Conservation (phyloP, 2,113 vertebrate species). For the Nannobrachium achirus region DNA sequence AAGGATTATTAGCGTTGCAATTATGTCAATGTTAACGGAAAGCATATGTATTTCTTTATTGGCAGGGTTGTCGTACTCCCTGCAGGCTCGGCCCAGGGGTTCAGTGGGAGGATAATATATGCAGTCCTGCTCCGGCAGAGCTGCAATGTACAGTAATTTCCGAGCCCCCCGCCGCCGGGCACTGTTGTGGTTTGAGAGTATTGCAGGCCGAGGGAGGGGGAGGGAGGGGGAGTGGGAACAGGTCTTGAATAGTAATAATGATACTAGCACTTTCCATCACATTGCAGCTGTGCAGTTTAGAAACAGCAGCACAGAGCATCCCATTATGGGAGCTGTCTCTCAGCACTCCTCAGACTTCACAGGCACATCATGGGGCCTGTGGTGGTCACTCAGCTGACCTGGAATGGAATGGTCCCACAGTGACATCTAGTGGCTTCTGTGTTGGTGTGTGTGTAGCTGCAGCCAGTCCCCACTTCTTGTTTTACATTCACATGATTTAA, state of each 20-base stretch:
- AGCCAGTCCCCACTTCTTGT: too few species aligned
- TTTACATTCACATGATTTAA: too few species aligned
- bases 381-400: not conserved
- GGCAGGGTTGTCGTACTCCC: slow-evolving; percentile 46
- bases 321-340: slow-evolving; percentile 31
- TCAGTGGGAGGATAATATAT: slow-evolving; percentile 66
- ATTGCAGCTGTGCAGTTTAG: slow-evolving; percentile 46
- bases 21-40: slow-evolving; percentile 27
- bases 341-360: slow-evolving; percentile 10
- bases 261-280: slow-evolving; percentile 41
- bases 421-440: slow-evolving; percentile 77
- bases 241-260: slow-evolving; percentile 65
- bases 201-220: slow-evolving; percentile 44
- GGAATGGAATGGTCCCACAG: slow-evolving; percentile 65
- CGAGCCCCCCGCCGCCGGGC: slow-evolving; percentile 40
- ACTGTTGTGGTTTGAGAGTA: slow-evolving; percentile 60
- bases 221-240: slow-evolving; percentile 31
- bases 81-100: slow-evolving; percentile 48
- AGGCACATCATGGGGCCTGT: slow-evolving; percentile 5
- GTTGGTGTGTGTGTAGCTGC: not conserved
- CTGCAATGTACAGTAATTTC: slow-evolving; percentile 64
- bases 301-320: slow-evolving; percentile 40
- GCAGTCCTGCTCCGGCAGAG: slow-evolving; percentile 57
- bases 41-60: slow-evolving; percentile 60
- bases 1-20: slow-evolving; percentile 6